A percentile compares a stretch with the other conserved stretches of the same genome.
phyloP scores from a whole-genome alignment of 1,140 invertebrate genomes.

The Drosophila repleta region DNA sequence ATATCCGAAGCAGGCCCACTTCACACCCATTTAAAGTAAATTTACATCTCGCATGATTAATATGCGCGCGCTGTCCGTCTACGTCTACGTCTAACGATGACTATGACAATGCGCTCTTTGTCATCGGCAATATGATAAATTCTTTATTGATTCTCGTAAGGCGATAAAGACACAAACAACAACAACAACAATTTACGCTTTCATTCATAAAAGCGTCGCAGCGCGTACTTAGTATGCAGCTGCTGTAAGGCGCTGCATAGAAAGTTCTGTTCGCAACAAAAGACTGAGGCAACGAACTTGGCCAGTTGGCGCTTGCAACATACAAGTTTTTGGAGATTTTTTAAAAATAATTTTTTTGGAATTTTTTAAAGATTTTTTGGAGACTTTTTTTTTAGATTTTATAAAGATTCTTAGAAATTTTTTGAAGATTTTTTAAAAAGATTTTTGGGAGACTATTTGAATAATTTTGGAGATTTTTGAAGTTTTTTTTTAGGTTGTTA shows the following conservation, averaged over 20 bases:
- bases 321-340: conserved; percentile 28
- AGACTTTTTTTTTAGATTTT: no score
- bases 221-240: conserved; percentile 52
- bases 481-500: no score
- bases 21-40: conserved; percentile 69
- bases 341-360: no score
- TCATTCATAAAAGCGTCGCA: conserved; percentile 66
- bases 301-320: background rate
- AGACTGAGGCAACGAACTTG: conserved; percentile 42
- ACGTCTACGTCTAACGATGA: conserved; percentile 23
- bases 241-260: conserved; percentile 43
- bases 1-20: conserved; percentile 26
- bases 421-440: no score
- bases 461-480: no score
- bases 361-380: no score
- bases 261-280: conserved; percentile 68
- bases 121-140: conserved; percentile 71
- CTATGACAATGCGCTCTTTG: conserved; percentile 36
- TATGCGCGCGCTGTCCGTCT: conserved; percentile 58
- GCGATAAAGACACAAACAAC: conserved; percentile 43
- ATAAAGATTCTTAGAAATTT: no score
- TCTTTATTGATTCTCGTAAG: conserved; percentile 72
- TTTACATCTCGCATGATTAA: conserved; percentile 65
- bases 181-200: conserved; percentile 43
- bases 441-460: no score